Base-by-base conservation (phyloP, 2,113 vertebrate genomes). In the Lagopus leucura region DNA sequence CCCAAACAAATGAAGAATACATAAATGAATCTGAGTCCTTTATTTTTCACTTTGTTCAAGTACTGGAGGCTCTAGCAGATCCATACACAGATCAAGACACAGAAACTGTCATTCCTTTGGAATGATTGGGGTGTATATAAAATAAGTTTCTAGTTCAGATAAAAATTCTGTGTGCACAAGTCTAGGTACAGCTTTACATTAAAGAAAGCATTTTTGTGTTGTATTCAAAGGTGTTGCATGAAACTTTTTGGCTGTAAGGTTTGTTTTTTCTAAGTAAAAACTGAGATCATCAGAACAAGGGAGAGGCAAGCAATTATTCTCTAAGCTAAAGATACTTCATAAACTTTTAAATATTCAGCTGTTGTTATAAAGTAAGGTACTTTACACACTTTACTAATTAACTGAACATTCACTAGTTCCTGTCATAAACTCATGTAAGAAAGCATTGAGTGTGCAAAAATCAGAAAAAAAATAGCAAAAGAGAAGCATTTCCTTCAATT, bases 81-180 rank as follows among this genome's bases (percentile, higher is more conserved):
- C 34, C 32, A 91, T n/a, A 8, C 38, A 16, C n/a, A 78, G 4
- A 48, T 70, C 40, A 78, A 58, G 52, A 63, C 45, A 28, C 22
- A 42, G 78, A 81, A 82, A 36, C 4, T 48, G 18, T 45, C 9
- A 54, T 58, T 83, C 83, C 50, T 74, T 74, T 14, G 67, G 8
- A 67, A 48, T 19, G 80, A 66, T 69, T 45, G 6, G 0, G 0
- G 1, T 32, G 4, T 36, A n/a, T 30, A 58, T 58, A 78, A 81
- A 70, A 21, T 22, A 40, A 84, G 30, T 80, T 75, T 28, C 18
- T 58, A 65, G 57, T 40, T 58, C 38, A 42, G 18, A n/a, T 16
- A 71, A 60, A 70, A 70, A 36, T 52, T 89, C 36, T 45, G 2
- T 27, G 12, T 45, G 6, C 20, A 3, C 47, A 75, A 65, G 30